phyloP scores from a whole-genome alignment of 35 echinoderm and acorn worm species.

The Heliocidaris erythrogramma region DNA sequence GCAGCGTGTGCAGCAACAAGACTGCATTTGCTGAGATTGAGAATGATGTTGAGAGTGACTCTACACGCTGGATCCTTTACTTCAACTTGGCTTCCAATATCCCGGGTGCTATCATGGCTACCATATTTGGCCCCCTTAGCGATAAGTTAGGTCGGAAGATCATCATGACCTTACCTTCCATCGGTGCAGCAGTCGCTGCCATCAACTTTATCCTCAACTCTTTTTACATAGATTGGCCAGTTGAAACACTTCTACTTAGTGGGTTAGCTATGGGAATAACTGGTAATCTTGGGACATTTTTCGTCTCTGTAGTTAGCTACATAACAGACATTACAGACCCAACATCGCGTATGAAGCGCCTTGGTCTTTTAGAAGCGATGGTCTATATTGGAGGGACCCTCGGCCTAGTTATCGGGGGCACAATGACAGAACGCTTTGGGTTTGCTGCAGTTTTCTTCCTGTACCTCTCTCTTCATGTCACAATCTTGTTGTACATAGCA shows the following conservation, averaged over 20 bases:
- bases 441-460: constrained; percentile 57
- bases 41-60: constrained; percentile 57
- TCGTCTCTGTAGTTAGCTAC: constrained; percentile 66
- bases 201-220: constrained; percentile 48
- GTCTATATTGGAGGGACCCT: constrained; percentile 76
- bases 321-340: constrained; percentile 74
- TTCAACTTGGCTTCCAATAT: constrained; percentile 55
- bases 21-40: constrained; percentile 35
- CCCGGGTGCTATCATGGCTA: constrained; percentile 63
- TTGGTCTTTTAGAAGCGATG: constrained; percentile 78
- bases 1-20: constrained; percentile 58
- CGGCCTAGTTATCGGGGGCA: constrained; percentile 59
- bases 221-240: constrained; percentile 57
- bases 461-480: constrained; percentile 58
- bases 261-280: constrained; percentile 57
- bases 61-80: constrained; percentile 72
- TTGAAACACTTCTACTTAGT: constrained; percentile 50
- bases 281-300: constrained; percentile 66
- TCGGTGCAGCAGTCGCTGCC: constrained; percentile 29
- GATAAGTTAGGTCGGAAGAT: constrained; percentile 66
- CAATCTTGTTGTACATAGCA: constrained; percentile 52
- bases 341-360: constrained; percentile 63
- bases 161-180: constrained; percentile 61
- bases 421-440: constrained; percentile 35
- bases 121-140: constrained; percentile 60